Conservation (phyloP, 2,888 invertebrate species). For the Philonicus albiceps region DNA sequence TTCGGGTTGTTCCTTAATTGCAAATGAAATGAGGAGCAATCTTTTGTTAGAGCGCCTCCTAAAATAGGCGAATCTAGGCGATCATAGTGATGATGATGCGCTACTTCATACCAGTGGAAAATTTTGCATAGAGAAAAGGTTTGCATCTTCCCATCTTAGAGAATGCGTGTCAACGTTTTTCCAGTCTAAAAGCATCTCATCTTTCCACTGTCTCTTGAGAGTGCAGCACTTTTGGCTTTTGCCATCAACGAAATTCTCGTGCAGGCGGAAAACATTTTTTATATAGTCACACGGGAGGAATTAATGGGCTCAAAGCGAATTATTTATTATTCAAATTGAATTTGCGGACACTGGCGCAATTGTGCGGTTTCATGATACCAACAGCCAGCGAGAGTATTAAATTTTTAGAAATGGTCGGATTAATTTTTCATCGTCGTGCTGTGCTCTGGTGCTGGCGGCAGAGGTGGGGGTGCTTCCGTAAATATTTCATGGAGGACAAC, state of each 20-base stretch:
- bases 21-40: slow-evolving; percentile 27
- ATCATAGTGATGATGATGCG: neutral
- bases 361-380: slow-evolving; percentile 10
- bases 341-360: neutral
- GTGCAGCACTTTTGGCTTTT: neutral
- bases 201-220: neutral
- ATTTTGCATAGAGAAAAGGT: neutral
- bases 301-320: slow-evolving; percentile 6
- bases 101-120: neutral
- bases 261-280: neutral
- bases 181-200: neutral
- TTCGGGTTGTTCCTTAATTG: slow-evolving; percentile 29
- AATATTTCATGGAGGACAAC: neutral
- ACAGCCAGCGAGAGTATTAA: neutral
- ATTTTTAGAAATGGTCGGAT: slow-evolving; percentile 9
- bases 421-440: neutral
- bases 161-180: neutral
- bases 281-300: neutral
- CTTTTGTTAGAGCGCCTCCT: neutral
- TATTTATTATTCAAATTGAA: slow-evolving; percentile 5
- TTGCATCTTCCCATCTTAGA: neutral
- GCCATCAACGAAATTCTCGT: neutral
- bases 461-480: neutral
- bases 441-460: neutral
- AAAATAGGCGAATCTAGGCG: neutral